phyloP scores from a whole-genome alignment of 2,113 vertebrate genomes.

The Tragelaphus imberbis region DNA sequence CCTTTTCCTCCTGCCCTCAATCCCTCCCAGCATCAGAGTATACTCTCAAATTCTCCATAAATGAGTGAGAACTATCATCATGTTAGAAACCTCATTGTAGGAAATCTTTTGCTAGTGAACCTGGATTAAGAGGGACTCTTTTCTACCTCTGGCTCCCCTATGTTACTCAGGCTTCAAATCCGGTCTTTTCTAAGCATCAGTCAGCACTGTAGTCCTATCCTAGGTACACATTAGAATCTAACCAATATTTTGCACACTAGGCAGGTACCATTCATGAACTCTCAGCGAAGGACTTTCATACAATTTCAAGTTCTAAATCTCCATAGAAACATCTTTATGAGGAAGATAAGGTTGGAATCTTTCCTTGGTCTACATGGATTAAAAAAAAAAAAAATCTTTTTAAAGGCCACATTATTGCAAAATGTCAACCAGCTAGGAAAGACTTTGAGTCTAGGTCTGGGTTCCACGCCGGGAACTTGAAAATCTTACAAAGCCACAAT shows the following conservation, averaged over 20 bases:
- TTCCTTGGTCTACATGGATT: neutral
- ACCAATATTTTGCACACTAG: neutral
- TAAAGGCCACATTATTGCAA: slow-evolving; percentile 41
- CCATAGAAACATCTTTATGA: slow-evolving; percentile 17
- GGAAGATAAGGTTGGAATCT: slow-evolving; percentile 30
- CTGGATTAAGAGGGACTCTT: neutral
- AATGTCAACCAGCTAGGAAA: slow-evolving; percentile 29
- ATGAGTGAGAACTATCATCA: neutral
- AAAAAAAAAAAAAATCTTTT: neutral
- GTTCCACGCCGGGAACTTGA: neutral
- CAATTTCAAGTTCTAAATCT: slow-evolving; percentile 13
- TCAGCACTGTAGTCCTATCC: neutral
- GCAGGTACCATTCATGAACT: neutral
- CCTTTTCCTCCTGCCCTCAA: too few relatives aligned
- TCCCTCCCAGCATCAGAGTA: too few relatives aligned
- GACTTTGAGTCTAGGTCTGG: neutral
- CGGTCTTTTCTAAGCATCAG: neutral
- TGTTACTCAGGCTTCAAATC: neutral
- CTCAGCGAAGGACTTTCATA: neutral
- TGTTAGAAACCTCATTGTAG: neutral
- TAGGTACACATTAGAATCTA: neutral
- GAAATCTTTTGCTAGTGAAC: neutral
- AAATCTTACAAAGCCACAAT: slow-evolving; percentile 27
- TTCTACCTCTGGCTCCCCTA: neutral
- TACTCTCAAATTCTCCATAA: neutral